Evolutionary conservation across 92 coral and sea anemone species (phyloP), one percentile per base, ranked within the genome.

Genomic region (Parazoanthus atlanticus): DNA sequence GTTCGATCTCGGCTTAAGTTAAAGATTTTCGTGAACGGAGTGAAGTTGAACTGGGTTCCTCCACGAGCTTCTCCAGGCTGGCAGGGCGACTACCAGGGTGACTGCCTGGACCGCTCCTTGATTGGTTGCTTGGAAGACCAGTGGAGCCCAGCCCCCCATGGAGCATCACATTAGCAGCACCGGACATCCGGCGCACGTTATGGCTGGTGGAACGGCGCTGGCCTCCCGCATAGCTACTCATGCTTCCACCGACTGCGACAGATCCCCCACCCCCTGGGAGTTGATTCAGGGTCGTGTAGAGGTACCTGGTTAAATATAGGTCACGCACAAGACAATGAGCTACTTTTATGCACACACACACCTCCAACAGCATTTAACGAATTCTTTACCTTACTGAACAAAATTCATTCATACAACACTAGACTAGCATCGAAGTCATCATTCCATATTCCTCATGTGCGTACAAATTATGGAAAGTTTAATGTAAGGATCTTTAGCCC

Each of bases 181-280:
- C 96, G 8, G 98, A 79, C 64, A 91, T 86, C 16, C 98, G 95
- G 5, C 94, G 89, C 28, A 95, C 91, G 31, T 80, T 93, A 54
- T 95, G 95, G 36, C 94, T 29, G 17, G 88, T 73, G n/a, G 92
- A 86, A 43, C 90, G 90, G 8, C 90, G 85, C 46, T 34, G 82
- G 3, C 76, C 76, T 19, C 88, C 82, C 21, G 81, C 89, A 26
- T n/a, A 34, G 47, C 75, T 64, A 5, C 75, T 64, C 26, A 32
- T 61, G 56, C 47, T 75, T 40, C 29, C 75, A 34, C 81, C 75
- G 13, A n/a, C 26, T 19, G 82, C 82, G 6, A 86, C 70, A 30
- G 82, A 75, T 38, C 82, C 75, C 6, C 36, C 75, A 30, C 26
- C 61, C 1, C 87, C 87, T 1, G 87, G 78, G 34, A 84, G 87